phyloP scores from a whole-genome alignment of 2,113 vertebrate genomes.

The Caranx ignobilis region DNA sequence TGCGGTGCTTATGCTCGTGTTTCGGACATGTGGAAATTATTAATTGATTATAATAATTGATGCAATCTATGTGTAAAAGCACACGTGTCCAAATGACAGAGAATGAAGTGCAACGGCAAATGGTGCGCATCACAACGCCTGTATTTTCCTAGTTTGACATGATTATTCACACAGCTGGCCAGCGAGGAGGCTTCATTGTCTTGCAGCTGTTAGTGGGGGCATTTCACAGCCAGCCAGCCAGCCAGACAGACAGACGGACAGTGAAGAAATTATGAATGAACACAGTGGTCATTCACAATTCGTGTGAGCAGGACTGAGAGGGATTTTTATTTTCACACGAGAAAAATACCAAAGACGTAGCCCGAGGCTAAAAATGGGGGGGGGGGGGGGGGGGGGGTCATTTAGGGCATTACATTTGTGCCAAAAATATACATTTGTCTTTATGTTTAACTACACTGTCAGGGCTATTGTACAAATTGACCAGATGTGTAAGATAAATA shows the following conservation, averaged over 20 bases:
- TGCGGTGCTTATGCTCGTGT: not conserved
- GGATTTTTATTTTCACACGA: not conserved
- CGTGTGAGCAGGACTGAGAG: not conserved
- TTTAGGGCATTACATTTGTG: too few relatives aligned
- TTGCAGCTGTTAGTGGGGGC: slow-evolving; percentile 18
- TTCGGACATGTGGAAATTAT: not conserved
- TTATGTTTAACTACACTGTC: too few relatives aligned
- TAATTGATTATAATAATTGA: not conserved
- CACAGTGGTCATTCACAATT: not conserved
- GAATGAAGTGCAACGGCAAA: not conserved
- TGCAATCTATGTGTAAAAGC: not conserved
- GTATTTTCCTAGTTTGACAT: slow-evolving; percentile 3
- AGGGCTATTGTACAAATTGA: too few relatives aligned
- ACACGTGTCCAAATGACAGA: not conserved
- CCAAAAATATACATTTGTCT: too few relatives aligned
- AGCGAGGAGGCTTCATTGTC: not conserved
- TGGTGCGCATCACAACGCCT: not conserved
- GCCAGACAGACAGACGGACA: not conserved
- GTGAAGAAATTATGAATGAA: not conserved
- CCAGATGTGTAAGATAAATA: too few relatives aligned
- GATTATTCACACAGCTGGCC: slow-evolving; percentile 19
- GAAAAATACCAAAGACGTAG: not conserved
- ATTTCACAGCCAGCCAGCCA: not conserved
- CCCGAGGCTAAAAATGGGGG: not conserved
- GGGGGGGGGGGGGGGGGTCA: too few relatives aligned